Conservation (phyloP, 30 jellyfish, hydroid and myxozoan genomes). For the Hydra vulgaris region DNA sequence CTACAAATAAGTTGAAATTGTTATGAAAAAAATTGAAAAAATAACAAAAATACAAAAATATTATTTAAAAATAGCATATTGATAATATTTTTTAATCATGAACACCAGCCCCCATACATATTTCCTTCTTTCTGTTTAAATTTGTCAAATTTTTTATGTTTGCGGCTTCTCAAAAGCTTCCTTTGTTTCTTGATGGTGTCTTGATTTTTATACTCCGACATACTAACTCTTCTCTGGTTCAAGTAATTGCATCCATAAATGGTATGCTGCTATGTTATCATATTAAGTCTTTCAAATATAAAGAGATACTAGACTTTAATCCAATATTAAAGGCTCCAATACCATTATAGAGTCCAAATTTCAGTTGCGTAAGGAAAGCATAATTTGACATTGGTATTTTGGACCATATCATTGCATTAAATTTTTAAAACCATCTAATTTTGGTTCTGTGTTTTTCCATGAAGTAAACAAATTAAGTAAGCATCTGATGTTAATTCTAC, state of each 20-base stretch:
- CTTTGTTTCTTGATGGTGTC: neutral
- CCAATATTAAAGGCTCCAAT: neutral
- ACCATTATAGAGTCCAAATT: neutral
- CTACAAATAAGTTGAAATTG: neutral
- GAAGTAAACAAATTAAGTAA: too few relatives aligned
- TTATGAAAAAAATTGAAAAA: too few relatives aligned
- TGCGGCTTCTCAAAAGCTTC: neutral
- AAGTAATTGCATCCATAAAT: neutral
- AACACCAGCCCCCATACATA: neutral
- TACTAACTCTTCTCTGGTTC: neutral
- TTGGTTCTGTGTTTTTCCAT: too few relatives aligned
- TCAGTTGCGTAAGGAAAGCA: neutral
- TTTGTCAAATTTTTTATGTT: neutral
- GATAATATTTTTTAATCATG: neutral
- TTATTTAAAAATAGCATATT: neutral
- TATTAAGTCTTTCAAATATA: neutral
- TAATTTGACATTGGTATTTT: neutral
- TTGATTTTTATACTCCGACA: neutral
- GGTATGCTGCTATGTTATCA: neutral
- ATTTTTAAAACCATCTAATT: too few relatives aligned
- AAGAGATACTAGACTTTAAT: neutral
- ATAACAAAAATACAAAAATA: neutral
- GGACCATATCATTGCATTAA: neutral
- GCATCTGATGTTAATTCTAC: too few relatives aligned
- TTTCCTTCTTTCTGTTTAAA: neutral